Evolutionary conservation across 2,113 vertebrate genomes (phyloP).

Genomic region (Xenopus laevis): DNA sequence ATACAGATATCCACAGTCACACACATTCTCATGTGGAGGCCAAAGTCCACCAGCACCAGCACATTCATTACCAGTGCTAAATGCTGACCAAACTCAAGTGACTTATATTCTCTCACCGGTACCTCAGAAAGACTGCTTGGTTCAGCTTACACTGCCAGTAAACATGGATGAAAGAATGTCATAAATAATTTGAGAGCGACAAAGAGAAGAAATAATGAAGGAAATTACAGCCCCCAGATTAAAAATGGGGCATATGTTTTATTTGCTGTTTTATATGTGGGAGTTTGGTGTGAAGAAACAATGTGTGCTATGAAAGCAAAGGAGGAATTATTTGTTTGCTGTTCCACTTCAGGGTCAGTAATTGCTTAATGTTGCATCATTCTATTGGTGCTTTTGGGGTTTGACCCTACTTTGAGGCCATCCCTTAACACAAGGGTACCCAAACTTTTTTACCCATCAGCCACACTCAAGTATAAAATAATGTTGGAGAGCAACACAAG

Average conservation of each 20-base stretch:
- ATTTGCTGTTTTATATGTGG: not conserved
- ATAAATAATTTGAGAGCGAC: too few relatives aligned
- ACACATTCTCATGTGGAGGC: slow-evolving; percentile 88
- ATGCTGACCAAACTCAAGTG: slow-evolving; percentile 20
- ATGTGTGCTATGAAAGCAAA: not conserved
- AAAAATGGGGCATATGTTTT: too few relatives aligned
- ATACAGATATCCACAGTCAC: slow-evolving; percentile 87
- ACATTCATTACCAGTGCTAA: slow-evolving; percentile 94
- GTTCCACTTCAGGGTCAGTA: not conserved
- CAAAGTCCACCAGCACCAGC: slow-evolving; percentile 91
- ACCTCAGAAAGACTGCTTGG: slow-evolving; percentile 51
- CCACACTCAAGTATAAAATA: too few relatives aligned
- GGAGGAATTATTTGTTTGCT: not conserved
- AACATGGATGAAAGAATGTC: slow-evolving; percentile 47
- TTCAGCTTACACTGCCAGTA: slow-evolving; percentile 50
- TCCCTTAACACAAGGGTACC: too few relatives aligned
- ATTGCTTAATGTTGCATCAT: not conserved
- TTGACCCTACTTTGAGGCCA: not conserved
- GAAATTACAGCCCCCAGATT: too few relatives aligned
- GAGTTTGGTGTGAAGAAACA: not conserved
- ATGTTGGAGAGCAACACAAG: too few relatives aligned
- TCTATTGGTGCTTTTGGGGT: not conserved
- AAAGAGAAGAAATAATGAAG: too few relatives aligned
- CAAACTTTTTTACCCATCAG: too few relatives aligned
- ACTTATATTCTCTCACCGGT: slow-evolving; percentile 39